Evolutionary conservation across 2,113 vertebrate genomes (phyloP), one percentile per base, ranked within the genome.

Genomic region (Gymnorhina tibicen): DNA sequence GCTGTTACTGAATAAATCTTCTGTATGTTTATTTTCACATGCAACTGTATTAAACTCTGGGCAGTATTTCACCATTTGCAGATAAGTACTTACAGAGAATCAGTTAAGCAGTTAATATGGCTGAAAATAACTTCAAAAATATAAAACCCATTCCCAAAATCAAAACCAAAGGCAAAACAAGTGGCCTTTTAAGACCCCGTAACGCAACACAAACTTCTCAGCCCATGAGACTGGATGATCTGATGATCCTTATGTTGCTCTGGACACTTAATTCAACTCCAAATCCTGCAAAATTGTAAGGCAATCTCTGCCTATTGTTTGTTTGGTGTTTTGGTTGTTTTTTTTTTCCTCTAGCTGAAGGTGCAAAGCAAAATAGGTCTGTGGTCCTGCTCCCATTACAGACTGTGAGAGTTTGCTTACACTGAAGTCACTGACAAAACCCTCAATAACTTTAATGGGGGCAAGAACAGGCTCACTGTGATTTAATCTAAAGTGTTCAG

Each of bases 371-470:
- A 93, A 95, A 93, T 62, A 94, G 58, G 68, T 79, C 93, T 93
- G 94, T 96, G 96, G 91, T 91, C 95, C 67, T 0, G 2, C 16
- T 96, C 44, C 88, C 79, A 92, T 92, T 86, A 72, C 9, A 49
- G 55, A 26, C 92, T 86, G 88, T 77, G 93, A 89, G 87, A 96
- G 83, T 93, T 88, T 93, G 80, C 95, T 97, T 93, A 64, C 59
- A 67, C 85, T 95, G 60, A 94, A 96, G 95, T 90, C 87, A 72
- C 67, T 11, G 84, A 62, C 86, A 95, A 92, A 94, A 88, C 89
- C 90, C 70, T 84, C 77, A 76, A n/a, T 5, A 75, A 58, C 91
- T 95, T 94, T 93, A 95, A 96, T 92, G 89, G 91, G 85, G 86
- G 92, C 76, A 81, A 81, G 93, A 96, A 82, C 58, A 94, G 70